These are phyloP conservation scores for Agrenia bidenticulata DNA, from an alignment of 2,888 invertebrate species.

Conservation along the genomic window DNA sequence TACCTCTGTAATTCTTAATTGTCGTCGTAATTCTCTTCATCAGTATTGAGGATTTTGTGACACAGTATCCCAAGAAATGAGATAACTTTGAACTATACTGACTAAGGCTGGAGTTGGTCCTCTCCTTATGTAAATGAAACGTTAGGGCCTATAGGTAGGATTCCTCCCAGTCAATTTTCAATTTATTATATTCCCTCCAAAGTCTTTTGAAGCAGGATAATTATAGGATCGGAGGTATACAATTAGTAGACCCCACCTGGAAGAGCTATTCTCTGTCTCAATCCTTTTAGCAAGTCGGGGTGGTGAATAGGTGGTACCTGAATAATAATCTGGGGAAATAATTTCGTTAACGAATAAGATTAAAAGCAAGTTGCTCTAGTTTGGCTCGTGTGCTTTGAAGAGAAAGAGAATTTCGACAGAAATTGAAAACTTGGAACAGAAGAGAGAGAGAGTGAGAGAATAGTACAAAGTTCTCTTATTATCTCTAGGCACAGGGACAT, in stretches of 20 bases:
- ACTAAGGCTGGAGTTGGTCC: too few species aligned
- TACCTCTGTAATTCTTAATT: too few species aligned
- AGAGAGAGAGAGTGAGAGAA: not conserved
- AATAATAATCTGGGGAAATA: conserved; percentile 9
- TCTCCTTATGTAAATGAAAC: too few species aligned
- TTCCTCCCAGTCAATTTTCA: conserved; percentile 2
- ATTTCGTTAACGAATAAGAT: conserved; percentile 27
- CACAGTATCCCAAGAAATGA: too few species aligned
- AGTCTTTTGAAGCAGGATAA: conserved; percentile 7
- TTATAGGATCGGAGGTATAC: conserved; percentile 1
- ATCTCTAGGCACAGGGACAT: conserved; percentile 15
- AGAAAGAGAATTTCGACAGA: conserved; percentile 23
- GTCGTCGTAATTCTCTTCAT: too few species aligned
- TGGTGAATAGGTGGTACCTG: not conserved
- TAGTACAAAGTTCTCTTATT: conserved; percentile 15
- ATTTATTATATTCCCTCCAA: conserved; percentile 1
- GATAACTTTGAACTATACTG: too few species aligned
- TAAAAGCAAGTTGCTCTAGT: conserved; percentile 20
- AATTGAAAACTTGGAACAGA: conserved; percentile 22
- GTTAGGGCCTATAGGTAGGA: too few species aligned
- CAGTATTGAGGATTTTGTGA: too few species aligned
- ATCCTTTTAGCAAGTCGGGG: not conserved
- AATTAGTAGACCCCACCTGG: conserved; percentile 4
- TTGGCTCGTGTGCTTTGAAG: not conserved
- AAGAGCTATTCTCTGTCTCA: not conserved